These are phyloP conservation scores for Homarus americanus DNA, from an alignment of 1,140 invertebrate genomes.

Conservation along the genomic window DNA sequence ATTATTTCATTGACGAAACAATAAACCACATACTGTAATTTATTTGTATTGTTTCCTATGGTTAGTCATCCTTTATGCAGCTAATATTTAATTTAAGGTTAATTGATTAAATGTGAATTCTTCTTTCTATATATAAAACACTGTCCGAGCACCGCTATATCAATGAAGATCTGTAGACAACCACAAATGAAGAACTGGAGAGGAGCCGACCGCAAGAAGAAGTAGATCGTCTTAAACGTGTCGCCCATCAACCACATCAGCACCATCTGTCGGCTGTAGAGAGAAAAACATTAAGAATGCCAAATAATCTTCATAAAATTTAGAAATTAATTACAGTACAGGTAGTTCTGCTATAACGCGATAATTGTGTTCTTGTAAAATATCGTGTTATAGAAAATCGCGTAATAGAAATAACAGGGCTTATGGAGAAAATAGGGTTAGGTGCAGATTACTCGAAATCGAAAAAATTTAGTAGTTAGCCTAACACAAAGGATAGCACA, in stretches of 20 bases:
- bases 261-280: conserved; percentile 88
- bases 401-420: too few relatives aligned
- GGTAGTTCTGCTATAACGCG: too few relatives aligned
- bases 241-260: conserved; percentile 96
- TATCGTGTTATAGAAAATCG: too few relatives aligned
- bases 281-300: too few relatives aligned
- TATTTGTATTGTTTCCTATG: background rate
- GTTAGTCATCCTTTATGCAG: background rate
- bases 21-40: background rate
- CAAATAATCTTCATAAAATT: too few relatives aligned
- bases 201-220: conserved; percentile 92
- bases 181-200: conserved; percentile 98
- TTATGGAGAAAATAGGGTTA: too few relatives aligned
- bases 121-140: conserved; percentile 81
- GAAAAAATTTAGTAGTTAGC: too few relatives aligned
- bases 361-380: too few relatives aligned
- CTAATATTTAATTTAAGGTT: background rate
- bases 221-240: conserved; percentile 98
- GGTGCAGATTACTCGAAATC: too few relatives aligned
- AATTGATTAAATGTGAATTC: conserved; percentile 66
- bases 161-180: conserved; percentile 91
- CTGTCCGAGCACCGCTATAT: conserved; percentile 90
- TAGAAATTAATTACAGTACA: too few relatives aligned
- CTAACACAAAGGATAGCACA: too few relatives aligned
- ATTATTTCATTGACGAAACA: background rate